Evolutionary conservation across 2,888 invertebrate genomes (phyloP).

Genomic region (Eupeodes luniger): DNA sequence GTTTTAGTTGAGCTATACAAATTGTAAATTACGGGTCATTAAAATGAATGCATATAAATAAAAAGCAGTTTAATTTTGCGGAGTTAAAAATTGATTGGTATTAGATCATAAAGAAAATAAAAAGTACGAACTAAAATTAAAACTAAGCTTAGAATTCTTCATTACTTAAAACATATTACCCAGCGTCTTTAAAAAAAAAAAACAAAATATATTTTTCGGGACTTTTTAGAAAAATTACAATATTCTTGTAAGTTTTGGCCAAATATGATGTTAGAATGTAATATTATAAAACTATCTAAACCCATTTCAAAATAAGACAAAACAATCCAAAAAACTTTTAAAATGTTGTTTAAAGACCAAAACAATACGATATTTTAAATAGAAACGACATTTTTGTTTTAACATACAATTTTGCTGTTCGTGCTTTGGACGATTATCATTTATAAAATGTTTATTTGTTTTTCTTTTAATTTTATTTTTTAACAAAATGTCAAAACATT

Average conservation of each 20-base stretch:
- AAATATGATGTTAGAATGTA: not conserved
- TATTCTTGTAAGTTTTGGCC: not conserved
- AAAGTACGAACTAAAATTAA: too few species aligned
- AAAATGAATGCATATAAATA: too few species aligned
- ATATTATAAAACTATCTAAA: not conserved
- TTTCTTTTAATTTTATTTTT: not conserved
- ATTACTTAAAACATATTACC: too few species aligned
- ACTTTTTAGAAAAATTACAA: too few species aligned
- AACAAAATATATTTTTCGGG: too few species aligned
- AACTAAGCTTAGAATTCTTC: too few species aligned
- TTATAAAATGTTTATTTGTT: conserved; percentile 20
- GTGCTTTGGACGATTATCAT: conserved; percentile 55
- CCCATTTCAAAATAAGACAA: not conserved
- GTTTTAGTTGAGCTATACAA: too few species aligned
- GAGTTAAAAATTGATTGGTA: too few species aligned
- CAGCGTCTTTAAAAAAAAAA: too few species aligned
- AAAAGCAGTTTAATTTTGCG: too few species aligned
- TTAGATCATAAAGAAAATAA: too few species aligned
- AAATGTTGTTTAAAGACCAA: not conserved
- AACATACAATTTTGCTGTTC: conserved; percentile 35
- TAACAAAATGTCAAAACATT: conserved; percentile 18
- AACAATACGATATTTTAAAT: not conserved
- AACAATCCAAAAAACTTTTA: not conserved
- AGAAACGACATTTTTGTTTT: not conserved
- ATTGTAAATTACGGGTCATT: too few species aligned